Evolutionary conservation across 2,113 vertebrate species (phyloP), one percentile per base, ranked within the genome.

Genomic region (Hirundichthys speculiger): DNA sequence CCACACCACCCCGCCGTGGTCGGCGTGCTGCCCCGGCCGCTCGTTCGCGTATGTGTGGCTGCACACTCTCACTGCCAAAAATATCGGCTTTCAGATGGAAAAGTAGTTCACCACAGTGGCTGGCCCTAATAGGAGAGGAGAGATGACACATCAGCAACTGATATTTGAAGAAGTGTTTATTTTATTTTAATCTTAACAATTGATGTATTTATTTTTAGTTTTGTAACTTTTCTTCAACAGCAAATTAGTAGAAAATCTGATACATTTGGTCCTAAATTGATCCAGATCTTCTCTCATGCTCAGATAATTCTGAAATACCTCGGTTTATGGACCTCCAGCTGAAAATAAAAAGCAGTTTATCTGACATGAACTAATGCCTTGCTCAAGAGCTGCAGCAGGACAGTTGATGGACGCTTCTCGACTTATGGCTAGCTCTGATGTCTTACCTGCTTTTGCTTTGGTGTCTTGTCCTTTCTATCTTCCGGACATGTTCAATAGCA

Each of bases 161-260:
- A 11, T 76, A 71, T 80, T 84, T 72, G 64, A 82, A 65, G 67
- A 69, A 76, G 13, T 75, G 51, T 75, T 84, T n/a, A n/a, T 72
- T 76, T 34, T 10, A 34, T 7, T 34, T 34, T 10, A 34, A 9
- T 34, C 25, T n/a, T n/a, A n/a, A n/a, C n/a, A n/a, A n/a, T n/a
- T n/a, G n/a, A n/a, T n/a, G n/a, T n/a, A n/a, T n/a, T n/a, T n/a
- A n/a, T n/a, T n/a, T n/a, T n/a, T n/a, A n/a, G n/a, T n/a, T n/a
- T n/a, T n/a, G n/a, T n/a, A n/a, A n/a, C n/a, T n/a, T n/a, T n/a
- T n/a, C n/a, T n/a, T n/a, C n/a, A n/a, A n/a, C n/a, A n/a, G n/a
- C n/a, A n/a, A n/a, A n/a, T n/a, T n/a, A 27, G 25, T 27, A 27
- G 25, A 27, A 27, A 27, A 27, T 27, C 6, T 27, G 25, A 4